These are phyloP conservation scores for Sebastes aleutianus DNA, from an alignment of 2,797 vertebrate species.

Conservation along the genomic window DNA sequence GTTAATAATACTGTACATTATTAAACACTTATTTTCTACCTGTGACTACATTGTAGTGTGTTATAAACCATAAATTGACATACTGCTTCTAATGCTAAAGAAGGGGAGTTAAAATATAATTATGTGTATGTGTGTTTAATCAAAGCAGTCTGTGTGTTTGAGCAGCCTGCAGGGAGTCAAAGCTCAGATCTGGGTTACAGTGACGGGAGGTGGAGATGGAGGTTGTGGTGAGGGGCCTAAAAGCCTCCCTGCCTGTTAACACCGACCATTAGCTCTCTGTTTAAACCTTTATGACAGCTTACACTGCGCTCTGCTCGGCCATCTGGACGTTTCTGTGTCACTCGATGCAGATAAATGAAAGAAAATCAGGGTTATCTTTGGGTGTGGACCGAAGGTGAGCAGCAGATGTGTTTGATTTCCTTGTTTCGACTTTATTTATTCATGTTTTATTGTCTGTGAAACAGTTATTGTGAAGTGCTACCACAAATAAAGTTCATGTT, in stretches of 20 bases:
- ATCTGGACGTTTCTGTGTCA: slow-evolving; percentile 7
- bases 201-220: neutral
- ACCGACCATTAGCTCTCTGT: slow-evolving; percentile 34
- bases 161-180: slow-evolving; percentile 7
- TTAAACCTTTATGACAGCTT: slow-evolving; percentile 55
- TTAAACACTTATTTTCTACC: too few relatives aligned
- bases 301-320: neutral
- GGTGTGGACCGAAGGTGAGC: neutral
- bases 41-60: neutral
- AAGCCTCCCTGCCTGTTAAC: slow-evolving; percentile 40
- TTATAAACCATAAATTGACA: neutral
- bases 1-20: too few relatives aligned
- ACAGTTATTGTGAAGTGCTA: neutral
- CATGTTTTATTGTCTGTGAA: neutral
- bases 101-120: neutral
- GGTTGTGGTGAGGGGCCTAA: slow-evolving; percentile 12
- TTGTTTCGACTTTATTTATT: neutral
- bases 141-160: neutral
- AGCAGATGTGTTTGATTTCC: neutral
- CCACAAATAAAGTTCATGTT: slow-evolving; percentile 2
- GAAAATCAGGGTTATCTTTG: neutral
- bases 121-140: neutral
- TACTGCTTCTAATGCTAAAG: neutral
- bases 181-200: slow-evolving; percentile 40
- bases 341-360: neutral